Conservation (phyloP, 2,888 invertebrate species). For the Empis livida region DNA sequence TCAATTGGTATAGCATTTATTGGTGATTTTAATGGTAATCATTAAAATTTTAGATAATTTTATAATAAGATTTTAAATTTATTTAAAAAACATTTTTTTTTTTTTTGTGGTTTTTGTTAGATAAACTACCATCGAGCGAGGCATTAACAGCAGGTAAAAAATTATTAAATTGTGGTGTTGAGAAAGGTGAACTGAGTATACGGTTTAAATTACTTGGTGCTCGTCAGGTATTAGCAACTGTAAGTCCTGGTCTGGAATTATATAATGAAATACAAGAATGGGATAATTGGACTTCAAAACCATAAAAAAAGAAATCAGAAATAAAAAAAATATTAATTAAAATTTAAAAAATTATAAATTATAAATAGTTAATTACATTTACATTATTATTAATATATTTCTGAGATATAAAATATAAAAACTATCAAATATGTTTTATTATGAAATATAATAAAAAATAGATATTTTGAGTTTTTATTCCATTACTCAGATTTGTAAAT, state of each 20-base stretch:
- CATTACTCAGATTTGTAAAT: too few species aligned
- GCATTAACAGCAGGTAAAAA: conserved; percentile 34
- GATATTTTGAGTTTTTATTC: too few species aligned
- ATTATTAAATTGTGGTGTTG: conserved; percentile 36
- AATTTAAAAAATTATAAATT: too few species aligned
- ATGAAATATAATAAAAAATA: too few species aligned
- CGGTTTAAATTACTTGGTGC: conserved; percentile 37
- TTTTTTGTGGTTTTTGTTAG: conserved; percentile 19
- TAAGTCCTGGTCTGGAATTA: conserved; percentile 39
- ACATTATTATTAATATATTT: too few species aligned
- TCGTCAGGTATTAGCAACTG: conserved; percentile 34
- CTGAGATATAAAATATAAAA: too few species aligned
- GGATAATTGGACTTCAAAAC: conserved; percentile 30
- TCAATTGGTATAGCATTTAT: conserved; percentile 51
- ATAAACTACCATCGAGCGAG: conserved; percentile 27
- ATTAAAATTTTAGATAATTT: too few species aligned
- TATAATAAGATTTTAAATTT: neutral
- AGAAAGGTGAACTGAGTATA: conserved; percentile 29
- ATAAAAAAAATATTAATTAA: too few species aligned
- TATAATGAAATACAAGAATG: conserved; percentile 39
- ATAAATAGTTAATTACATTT: too few species aligned
- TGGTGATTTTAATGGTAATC: conserved; percentile 39
- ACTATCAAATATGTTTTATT: too few species aligned
- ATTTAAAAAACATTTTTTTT: neutral
- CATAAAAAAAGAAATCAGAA: conserved; percentile 9